Evolutionary conservation across 2,797 vertebrate genomes (phyloP).

Genomic region (Syngnathus rostellatus): DNA sequence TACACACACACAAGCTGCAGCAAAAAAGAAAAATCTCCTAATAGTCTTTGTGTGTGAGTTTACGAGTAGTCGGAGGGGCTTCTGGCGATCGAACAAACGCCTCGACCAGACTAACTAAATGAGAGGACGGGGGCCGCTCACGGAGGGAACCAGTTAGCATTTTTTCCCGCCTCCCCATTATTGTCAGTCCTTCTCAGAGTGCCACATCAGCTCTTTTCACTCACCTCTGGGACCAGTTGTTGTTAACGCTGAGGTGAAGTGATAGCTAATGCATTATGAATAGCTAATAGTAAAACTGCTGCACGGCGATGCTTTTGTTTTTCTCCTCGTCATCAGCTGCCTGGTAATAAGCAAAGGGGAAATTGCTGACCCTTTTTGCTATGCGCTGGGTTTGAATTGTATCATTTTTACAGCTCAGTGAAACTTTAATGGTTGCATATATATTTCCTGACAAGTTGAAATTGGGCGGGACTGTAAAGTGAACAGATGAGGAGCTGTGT

Average conservation of each 20-base stretch:
- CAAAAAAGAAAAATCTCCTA: slow-evolving; percentile 26
- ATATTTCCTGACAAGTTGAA: slow-evolving; percentile 42
- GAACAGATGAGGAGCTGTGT: slow-evolving; percentile 23
- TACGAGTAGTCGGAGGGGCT: slow-evolving; percentile 30
- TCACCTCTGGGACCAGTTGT: slow-evolving; percentile 51
- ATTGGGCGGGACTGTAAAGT: slow-evolving; percentile 33
- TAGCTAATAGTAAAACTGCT: slow-evolving; percentile 51
- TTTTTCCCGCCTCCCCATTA: slow-evolving; percentile 35
- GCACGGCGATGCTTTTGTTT: slow-evolving; percentile 29
- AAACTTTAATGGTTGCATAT: slow-evolving; percentile 43
- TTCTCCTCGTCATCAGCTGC: slow-evolving; percentile 34
- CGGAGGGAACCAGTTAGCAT: slow-evolving; percentile 46
- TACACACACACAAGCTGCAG: slow-evolving; percentile 21
- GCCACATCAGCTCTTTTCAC: slow-evolving; percentile 49
- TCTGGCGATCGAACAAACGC: slow-evolving; percentile 39
- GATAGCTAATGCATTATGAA: slow-evolving; percentile 62
- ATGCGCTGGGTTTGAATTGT: slow-evolving; percentile 35
- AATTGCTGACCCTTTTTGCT: slow-evolving; percentile 48
- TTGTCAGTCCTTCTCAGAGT: slow-evolving; percentile 38
- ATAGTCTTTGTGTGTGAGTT: slow-evolving; percentile 8
- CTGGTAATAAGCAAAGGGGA: slow-evolving; percentile 31
- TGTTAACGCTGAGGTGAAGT: slow-evolving; percentile 51
- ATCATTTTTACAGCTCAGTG: slow-evolving; percentile 44
- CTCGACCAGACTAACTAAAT: slow-evolving; percentile 55
- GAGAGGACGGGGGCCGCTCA: slow-evolving; percentile 17